Conservation (phyloP, 2,888 invertebrate genomes). For the Macaria notata region DNA sequence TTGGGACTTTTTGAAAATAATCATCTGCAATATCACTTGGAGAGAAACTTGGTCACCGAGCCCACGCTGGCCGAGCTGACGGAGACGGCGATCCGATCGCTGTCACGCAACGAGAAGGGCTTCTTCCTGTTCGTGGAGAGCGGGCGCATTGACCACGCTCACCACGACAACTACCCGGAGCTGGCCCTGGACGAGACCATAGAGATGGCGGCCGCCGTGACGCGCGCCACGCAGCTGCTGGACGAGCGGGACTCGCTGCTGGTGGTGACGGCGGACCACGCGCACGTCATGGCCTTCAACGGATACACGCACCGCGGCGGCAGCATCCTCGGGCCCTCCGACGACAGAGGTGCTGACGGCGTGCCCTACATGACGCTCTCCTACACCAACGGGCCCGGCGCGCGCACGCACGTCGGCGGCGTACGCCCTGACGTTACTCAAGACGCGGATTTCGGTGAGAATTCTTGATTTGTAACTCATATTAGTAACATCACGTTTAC, state of each 20-base stretch:
- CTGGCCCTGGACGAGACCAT: conserved; percentile 86
- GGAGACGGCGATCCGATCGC: conserved; percentile 84
- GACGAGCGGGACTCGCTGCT: conserved; percentile 84
- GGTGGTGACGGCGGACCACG: conserved; percentile 89
- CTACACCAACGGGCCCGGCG: conserved; percentile 79
- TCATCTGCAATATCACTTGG: conserved; percentile 86
- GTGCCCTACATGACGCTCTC: conserved; percentile 81
- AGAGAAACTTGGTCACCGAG: conserved; percentile 80
- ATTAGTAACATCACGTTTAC: not conserved
- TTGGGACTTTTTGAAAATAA: conserved; percentile 84
- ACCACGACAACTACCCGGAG: conserved; percentile 81
- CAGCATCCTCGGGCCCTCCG: conserved; percentile 60
- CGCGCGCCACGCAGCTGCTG: conserved; percentile 67
- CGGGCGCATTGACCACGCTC: conserved; percentile 85
- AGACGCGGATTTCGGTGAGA: conserved; percentile 1
- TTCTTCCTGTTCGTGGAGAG: conserved; percentile 89
- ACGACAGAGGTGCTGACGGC: conserved; percentile 65
- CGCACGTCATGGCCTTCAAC: conserved; percentile 86
- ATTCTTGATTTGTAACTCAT: not conserved
- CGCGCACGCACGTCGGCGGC: conserved; percentile 81
- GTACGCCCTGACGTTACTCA: conserved; percentile 73
- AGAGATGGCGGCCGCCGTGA: conserved; percentile 83
- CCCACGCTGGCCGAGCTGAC: conserved; percentile 82
- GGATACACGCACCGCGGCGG: conserved; percentile 84
- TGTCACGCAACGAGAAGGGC: conserved; percentile 84